Evolutionary conservation across 2,888 invertebrate species (phyloP).

Genomic region (Oxytorus armatus): DNA sequence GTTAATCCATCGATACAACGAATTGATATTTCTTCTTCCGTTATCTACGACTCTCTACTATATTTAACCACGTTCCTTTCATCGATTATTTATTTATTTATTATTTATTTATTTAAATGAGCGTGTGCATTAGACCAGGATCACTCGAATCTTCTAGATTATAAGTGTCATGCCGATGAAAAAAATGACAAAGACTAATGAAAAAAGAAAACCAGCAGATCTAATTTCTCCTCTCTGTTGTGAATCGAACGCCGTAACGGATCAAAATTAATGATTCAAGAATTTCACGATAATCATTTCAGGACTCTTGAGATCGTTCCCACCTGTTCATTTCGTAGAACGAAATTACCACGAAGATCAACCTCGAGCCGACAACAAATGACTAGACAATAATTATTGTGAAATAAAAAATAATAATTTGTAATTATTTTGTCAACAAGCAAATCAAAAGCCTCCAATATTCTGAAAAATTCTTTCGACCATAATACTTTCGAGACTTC

Average conservation of each 20-base stretch:
- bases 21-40: constrained; percentile 47
- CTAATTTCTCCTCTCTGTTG: too few relatives aligned
- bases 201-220: not conserved
- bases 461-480: too few relatives aligned
- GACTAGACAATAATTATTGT: too few relatives aligned
- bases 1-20: too few relatives aligned
- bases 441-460: too few relatives aligned
- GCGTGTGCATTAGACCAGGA: not conserved
- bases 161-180: constrained; percentile 6
- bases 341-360: not conserved
- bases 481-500: too few relatives aligned
- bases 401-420: too few relatives aligned
- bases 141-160: not conserved
- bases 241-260: too few relatives aligned
- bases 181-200: not conserved
- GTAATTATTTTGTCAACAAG: too few relatives aligned
- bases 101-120: constrained; percentile 48
- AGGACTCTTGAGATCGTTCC: not conserved
- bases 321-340: too few relatives aligned
- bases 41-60: constrained; percentile 15
- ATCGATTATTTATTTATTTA: constrained; percentile 62
- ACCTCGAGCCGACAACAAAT: not conserved
- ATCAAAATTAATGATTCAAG: not conserved
- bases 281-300: not conserved
- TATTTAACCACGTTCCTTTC: constrained; percentile 13